Evolutionary conservation across 64 coral and sea anemone genomes (phyloP).

Genomic region (Actinia tenebrosa): DNA sequence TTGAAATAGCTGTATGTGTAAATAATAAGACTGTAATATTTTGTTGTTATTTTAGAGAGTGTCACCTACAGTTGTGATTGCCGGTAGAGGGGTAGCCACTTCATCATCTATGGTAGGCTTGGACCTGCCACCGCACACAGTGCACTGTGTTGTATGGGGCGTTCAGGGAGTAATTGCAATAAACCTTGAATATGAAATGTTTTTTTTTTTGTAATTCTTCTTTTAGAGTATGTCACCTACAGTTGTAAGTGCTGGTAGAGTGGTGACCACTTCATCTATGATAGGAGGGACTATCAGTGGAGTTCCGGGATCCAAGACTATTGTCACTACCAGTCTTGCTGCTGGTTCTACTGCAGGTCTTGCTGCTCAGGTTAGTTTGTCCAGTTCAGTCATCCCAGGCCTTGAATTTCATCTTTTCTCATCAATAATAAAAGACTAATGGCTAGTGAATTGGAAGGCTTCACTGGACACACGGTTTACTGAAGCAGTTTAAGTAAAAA

Average conservation of each 20-base stretch:
- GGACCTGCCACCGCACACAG: no score
- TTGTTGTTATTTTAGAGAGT: conserved; percentile 16
- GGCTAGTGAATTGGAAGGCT: no score
- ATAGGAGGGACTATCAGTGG: background rate
- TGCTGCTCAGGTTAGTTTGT: conserved; percentile 37
- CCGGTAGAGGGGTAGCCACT: background rate
- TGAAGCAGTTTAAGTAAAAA: no score
- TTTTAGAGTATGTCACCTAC: conserved; percentile 22
- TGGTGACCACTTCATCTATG: background rate
- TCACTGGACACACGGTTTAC: no score
- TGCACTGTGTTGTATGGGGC: no score
- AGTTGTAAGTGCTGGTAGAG: conserved; percentile 19
- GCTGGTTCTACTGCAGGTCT: conserved; percentile 40
- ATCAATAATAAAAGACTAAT: no score
- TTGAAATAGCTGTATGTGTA: no score
- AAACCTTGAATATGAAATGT: no score
- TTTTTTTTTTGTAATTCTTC: background rate
- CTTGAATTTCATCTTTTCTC: no score
- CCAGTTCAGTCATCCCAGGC: background rate
- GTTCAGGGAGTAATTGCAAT: no score
- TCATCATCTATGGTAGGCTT: background rate
- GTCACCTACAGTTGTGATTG: conserved; percentile 10
- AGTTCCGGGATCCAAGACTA: background rate
- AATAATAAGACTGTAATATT: no score
- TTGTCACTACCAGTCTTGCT: conserved; percentile 27